Conservation (phyloP, 1,140 invertebrate species). For the Zaprionus kolodkinae region DNA sequence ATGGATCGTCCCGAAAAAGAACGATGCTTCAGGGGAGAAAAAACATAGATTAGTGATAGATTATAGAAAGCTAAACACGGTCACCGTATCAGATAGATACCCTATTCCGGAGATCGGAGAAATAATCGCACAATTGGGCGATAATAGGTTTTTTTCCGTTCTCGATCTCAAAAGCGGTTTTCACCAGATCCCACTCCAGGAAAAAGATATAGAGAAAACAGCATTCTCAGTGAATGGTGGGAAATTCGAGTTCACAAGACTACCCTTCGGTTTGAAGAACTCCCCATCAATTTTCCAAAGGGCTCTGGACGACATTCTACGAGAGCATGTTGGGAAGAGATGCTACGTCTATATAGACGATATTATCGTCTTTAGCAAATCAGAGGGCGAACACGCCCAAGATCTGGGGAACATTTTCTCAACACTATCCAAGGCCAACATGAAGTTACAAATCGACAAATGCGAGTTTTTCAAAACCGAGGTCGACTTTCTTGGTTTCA, state of each 20-base stretch:
- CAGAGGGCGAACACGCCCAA: not conserved
- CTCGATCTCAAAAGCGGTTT: constrained; percentile 9
- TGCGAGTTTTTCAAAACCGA: constrained; percentile 8
- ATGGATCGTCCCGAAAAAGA: not conserved
- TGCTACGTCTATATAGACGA: constrained; percentile 10
- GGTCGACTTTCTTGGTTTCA: constrained; percentile 5
- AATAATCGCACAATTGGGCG: constrained; percentile 1
- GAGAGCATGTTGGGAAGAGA: not conserved
- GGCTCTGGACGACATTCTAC: not conserved
- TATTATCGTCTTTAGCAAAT: not conserved
- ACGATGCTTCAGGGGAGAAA: not conserved
- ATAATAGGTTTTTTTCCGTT: not conserved
- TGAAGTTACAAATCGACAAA: constrained; percentile 3
- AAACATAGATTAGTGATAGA: constrained; percentile 7
- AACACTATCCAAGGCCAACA: not conserved
- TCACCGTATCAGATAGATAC: not conserved
- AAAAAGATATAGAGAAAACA: constrained; percentile 8
- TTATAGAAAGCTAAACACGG: not conserved
- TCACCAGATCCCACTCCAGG: not conserved
- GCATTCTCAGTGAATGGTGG: constrained; percentile 9
- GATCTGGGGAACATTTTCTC: not conserved
- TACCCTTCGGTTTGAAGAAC: constrained; percentile 4
- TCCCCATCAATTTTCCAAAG: constrained; percentile 1
- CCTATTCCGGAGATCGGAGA: not conserved
- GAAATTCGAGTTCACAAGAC: not conserved